phyloP scores from a whole-genome alignment of 2,888 invertebrate species.

The Xanthia togata region DNA sequence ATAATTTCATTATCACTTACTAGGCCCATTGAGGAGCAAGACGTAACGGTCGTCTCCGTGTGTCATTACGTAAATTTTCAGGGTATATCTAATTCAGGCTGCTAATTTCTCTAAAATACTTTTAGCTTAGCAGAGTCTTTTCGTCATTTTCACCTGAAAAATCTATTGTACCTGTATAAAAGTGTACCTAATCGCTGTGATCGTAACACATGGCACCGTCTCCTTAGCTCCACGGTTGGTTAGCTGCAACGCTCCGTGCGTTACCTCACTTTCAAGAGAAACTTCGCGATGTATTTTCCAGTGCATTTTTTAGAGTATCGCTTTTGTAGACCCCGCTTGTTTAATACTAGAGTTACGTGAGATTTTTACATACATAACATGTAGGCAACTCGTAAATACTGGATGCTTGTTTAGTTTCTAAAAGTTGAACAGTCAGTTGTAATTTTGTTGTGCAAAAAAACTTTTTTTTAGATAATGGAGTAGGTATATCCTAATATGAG shows the following conservation, averaged over 20 bases:
- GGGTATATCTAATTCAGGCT: too few relatives aligned
- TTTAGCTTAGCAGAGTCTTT: too few relatives aligned
- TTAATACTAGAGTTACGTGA: conserved; percentile 84
- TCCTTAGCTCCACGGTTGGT: conserved; percentile 87
- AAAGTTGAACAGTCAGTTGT: conserved; percentile 29
- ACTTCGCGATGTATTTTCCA: conserved; percentile 89
- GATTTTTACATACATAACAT: conserved; percentile 76
- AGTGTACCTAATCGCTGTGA: conserved; percentile 56
- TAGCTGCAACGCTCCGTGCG: conserved; percentile 89
- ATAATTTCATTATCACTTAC: too few relatives aligned
- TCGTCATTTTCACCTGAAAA: neutral
- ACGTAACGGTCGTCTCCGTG: too few relatives aligned
- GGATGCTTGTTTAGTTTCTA: conserved; percentile 47
- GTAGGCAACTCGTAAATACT: conserved; percentile 41
- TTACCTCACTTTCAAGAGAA: conserved; percentile 89
- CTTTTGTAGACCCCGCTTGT: conserved; percentile 87
- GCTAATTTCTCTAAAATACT: too few relatives aligned
- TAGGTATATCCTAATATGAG: neutral
- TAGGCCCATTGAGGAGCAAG: too few relatives aligned
- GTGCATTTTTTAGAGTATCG: conserved; percentile 90
- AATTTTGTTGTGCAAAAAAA: neutral
- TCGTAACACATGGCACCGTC: conserved; percentile 67
- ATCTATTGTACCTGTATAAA: neutral
- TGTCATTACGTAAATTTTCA: too few relatives aligned
- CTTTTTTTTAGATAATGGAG: neutral